A percentile compares a stretch with the other conserved stretches of the same genome.
Conservation (phyloP, 2,797 vertebrate species). For the Chrosomus eos region DNA sequence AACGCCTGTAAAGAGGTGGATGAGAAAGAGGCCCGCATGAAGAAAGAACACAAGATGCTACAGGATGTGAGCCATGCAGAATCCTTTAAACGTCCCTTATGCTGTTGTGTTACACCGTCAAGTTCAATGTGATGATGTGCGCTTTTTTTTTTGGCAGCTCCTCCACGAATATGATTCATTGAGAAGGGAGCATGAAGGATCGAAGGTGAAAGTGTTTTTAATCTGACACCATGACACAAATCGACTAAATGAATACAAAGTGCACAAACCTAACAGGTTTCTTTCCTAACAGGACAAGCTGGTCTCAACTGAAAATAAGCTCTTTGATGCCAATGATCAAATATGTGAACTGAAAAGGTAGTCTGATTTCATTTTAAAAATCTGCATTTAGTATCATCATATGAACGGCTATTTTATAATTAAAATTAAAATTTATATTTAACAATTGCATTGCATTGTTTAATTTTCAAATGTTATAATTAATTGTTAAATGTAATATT, state of each 20-base stretch:
- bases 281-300: slow-evolving; percentile 81
- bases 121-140: background rate
- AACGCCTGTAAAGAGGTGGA: slow-evolving; percentile 83
- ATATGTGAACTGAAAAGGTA: slow-evolving; percentile 94
- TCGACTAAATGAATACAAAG: background rate
- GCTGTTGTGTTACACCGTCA: background rate
- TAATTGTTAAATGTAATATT: background rate
- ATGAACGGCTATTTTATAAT: background rate
- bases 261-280: background rate
- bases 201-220: slow-evolving; percentile 80
- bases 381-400: background rate
- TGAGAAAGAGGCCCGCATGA: slow-evolving; percentile 83
- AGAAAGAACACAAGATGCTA: slow-evolving; percentile 92
- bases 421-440: background rate
- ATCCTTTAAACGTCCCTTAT: background rate
- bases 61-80: slow-evolving; percentile 85
- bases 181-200: slow-evolving; percentile 85
- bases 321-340: slow-evolving; percentile 85
- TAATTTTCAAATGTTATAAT: background rate
- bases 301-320: slow-evolving; percentile 87
- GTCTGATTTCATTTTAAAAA: background rate
- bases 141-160: slow-evolving; percentile 75
- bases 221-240: background rate
- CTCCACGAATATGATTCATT: slow-evolving; percentile 89
- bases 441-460: background rate